Evolutionary conservation across 2,797 vertebrate genomes (phyloP), one percentile per base, ranked within the genome.

Genomic region (Ctenopoma kingsleyae): DNA sequence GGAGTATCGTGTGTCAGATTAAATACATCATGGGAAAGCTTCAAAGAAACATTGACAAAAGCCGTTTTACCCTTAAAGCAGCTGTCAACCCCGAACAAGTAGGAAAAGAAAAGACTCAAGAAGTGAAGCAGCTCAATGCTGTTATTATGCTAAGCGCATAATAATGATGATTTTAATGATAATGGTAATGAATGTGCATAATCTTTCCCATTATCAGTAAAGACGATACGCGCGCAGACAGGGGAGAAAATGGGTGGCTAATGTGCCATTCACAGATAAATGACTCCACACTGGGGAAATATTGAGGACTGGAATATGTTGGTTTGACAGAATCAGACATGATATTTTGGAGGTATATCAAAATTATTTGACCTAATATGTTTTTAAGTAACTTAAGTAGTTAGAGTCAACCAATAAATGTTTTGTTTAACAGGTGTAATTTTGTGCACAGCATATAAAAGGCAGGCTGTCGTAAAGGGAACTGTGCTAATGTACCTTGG

Each of bases 101-200:
- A 6, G 12, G 10, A 10, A 4, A 16, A 43, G 3, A 23, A 43
- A 58, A 59, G 46, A 20, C 64, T 13, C 6, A 16, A 48, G 73
- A 78, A 78, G 62, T 47, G 72, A 80, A 76, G 58, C 67, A 27
- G 66, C 67, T 76, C 46, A 86, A 51, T 0, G 20, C 23, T 22
- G 70, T 81, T 87, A 88, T 88, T 89, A 88, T 83, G 77, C 86
- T 81, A 79, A 86, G 70, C 53, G 25, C 67, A 41, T 9, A 71
- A 77, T 90, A 85, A 90, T 82, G 85, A 86, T 83, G 87, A 88
- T 87, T 85, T 81, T 83, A 81, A 90, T 84, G 87, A 88, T 89
- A 88, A 90, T 93, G 81, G 68, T 89, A 93, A 93, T 91, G 87
- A 92, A 91, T 86, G 80, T 89, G 87, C 87, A 89, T 91, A 91